Evolutionary conservation across 2,113 vertebrate species (phyloP).

Genomic region (Chamaea fasciata): DNA sequence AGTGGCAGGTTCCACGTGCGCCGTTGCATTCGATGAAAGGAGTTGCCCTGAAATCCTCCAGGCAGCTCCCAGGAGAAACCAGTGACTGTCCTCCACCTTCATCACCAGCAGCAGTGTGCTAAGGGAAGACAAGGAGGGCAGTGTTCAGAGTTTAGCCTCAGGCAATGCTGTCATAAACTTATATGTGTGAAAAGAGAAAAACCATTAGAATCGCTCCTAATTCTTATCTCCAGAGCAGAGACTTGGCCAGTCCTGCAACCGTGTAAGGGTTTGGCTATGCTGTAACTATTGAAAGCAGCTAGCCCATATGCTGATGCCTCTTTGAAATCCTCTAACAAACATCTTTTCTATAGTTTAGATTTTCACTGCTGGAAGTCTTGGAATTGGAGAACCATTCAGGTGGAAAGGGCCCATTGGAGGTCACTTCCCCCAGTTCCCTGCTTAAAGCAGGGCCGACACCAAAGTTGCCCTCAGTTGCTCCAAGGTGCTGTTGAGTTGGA

Average conservation of each 20-base stretch:
- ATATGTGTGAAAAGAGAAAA: neutral
- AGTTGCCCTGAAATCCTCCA: constrained; percentile 95
- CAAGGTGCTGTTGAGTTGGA: accelerated
- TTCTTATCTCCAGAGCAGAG: neutral
- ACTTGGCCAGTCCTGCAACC: neutral
- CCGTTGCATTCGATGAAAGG: constrained; percentile 98
- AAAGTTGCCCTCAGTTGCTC: neutral
- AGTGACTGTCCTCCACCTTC: constrained; percentile 95
- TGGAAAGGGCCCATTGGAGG: neutral
- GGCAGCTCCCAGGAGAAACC: constrained; percentile 93
- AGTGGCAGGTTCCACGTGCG: constrained; percentile 93
- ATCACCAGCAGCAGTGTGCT: constrained; percentile 94
- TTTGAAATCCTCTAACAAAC: neutral
- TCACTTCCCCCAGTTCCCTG: neutral
- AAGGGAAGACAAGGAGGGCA: constrained; percentile 13
- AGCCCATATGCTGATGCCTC: neutral
- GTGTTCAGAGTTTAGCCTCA: neutral
- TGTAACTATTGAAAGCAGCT: neutral
- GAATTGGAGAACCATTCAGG: neutral
- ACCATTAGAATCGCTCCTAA: neutral
- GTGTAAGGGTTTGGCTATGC: neutral
- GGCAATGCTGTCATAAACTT: neutral
- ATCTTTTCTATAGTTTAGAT: neutral
- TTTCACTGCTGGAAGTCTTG: neutral
- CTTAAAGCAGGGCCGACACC: neutral